Evolutionary conservation across 2,113 vertebrate species (phyloP).

Genomic region (Dasyprocta punctata): DNA sequence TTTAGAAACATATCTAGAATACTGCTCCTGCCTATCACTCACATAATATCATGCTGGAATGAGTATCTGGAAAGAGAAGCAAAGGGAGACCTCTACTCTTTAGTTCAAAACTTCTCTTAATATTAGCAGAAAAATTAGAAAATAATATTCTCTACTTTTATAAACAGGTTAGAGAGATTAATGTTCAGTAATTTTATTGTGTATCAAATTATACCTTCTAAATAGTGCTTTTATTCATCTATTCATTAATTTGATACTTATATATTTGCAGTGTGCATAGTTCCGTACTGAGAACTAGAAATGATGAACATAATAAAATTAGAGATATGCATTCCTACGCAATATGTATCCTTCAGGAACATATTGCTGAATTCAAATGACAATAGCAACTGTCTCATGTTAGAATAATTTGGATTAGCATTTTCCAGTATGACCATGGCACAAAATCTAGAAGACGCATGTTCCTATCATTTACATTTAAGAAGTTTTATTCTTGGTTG

Average conservation of each 20-base stretch:
- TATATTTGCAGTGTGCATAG: not conserved
- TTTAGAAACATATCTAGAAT: not conserved
- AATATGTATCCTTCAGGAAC: not conserved
- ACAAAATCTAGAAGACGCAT: not conserved
- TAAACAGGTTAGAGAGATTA: constrained; percentile 23
- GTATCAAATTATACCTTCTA: not conserved
- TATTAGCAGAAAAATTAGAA: not conserved
- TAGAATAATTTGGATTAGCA: not conserved
- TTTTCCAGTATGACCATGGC: not conserved
- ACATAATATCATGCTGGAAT: not conserved
- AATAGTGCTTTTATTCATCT: not conserved
- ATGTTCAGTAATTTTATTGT: not conserved
- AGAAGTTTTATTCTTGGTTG: not conserved
- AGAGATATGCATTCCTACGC: not conserved
- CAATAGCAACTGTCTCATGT: not conserved
- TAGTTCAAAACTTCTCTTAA: not conserved
- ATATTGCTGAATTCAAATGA: constrained; percentile 14
- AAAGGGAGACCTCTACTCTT: not conserved
- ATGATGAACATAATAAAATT: not conserved
- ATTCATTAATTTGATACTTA: not conserved
- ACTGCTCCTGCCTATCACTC: not conserved
- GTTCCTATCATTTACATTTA: not conserved
- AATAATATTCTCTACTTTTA: not conserved
- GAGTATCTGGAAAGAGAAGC: not conserved
- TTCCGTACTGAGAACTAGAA: not conserved